Percentiles rank a stretch among this genome's conserved stretches.
Evolutionary conservation across 2,888 invertebrate species (phyloP).

Genomic region (Cerastis leucographa): DNA sequence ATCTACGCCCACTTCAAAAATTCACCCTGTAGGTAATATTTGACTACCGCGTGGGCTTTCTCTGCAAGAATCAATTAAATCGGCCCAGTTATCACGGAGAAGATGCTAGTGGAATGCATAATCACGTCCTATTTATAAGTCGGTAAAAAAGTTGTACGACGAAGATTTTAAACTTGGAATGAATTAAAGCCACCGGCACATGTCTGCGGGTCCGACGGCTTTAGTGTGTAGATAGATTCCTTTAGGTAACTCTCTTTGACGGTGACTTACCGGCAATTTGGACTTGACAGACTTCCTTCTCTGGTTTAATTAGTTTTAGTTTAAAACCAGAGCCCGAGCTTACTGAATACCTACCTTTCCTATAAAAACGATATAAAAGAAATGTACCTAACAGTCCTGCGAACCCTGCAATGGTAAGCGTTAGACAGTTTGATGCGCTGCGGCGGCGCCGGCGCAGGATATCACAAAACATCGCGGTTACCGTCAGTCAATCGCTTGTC

Average conservation of each 20-base stretch:
- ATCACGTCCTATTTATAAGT: no score
- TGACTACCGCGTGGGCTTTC: no score
- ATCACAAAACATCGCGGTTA: constrained; percentile 58
- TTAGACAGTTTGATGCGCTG: constrained; percentile 39
- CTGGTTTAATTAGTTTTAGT: neutral
- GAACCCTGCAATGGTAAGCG: constrained; percentile 31
- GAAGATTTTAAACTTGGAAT: neutral
- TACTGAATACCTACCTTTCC: neutral
- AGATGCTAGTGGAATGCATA: no score
- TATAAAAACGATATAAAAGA: constrained; percentile 19
- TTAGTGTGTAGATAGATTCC: neutral
- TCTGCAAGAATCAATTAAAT: no score
- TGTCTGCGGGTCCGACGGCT: neutral
- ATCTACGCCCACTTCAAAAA: no score
- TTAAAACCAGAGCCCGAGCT: neutral
- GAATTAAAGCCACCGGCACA: neutral
- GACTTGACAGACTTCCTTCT: constrained; percentile 7
- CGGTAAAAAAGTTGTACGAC: neutral
- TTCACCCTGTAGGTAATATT: no score
- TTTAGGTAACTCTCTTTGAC: neutral
- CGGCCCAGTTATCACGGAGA: no score
- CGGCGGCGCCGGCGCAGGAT: constrained; percentile 40
- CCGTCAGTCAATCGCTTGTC: constrained; percentile 57
- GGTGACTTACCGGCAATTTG: constrained; percentile 7
- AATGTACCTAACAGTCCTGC: constrained; percentile 29